Base-by-base conservation (phyloP, 2,113 vertebrate species). In the Ictidomys tridecemlineatus region DNA sequence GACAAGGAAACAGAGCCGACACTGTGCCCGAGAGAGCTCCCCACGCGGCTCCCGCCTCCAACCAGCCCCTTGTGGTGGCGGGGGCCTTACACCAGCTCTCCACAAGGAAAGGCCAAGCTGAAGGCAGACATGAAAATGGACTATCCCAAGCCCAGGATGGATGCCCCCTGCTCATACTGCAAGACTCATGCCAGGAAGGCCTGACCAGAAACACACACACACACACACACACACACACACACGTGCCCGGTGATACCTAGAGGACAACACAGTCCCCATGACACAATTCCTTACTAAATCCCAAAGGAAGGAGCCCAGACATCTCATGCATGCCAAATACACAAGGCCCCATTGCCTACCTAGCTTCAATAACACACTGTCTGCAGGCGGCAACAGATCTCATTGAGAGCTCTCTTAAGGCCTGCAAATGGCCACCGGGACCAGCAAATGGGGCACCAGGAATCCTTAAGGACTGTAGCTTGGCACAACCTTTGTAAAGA, bases 1-100 rank as follows among this genome's bases (percentile, higher is more conserved):
- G 84, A 87, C 83, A 72, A 93, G 90, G 77, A 92, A 95, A 98
- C 97, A 98, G 97, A 97, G 95, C 53, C 22, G 0, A 93, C 95
- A 87, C 95, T 98, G 92, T 98, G 89, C 53, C 94, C 5, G 0
- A 48, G 94, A 95, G 72, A 72, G 86, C 95, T 97, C 96, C 91
- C 97, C 94, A 80, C 76, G 7, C 9, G 2, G 69, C 93, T 89
- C 95, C 96, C 84, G 30, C 90, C 95, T 95, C 95, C 39, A 51
- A 82, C 94, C 95, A n/a, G 97, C 95, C 93, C 96, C 89, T 91
- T 53, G 18, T 97, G 95, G 94, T 8, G 16, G 32, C 4, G 16
- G 95, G 95, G 94, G 93, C 92, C 93, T 93, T 94, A 85, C 89
- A 95, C 96, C 87, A 80, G 92, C 67, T 48, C 84, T 63, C 5